Base-by-base conservation (phyloP, 2,888 invertebrate species). In the Agelastica alni region DNA sequence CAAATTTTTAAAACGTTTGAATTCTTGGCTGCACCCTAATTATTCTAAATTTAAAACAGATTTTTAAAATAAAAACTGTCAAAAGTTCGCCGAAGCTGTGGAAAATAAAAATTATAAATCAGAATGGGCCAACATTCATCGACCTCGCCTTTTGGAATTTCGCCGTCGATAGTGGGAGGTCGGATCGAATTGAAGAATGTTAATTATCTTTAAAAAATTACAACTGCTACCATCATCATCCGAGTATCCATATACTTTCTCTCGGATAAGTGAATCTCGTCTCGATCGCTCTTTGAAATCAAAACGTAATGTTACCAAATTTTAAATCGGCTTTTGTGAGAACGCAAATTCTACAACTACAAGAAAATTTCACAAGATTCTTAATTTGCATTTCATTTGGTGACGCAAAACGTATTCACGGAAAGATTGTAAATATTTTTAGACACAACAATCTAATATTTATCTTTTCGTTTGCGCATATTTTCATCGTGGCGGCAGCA, bases 401-500 rank as follows among this genome's bases (percentile, higher is more conserved):
- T 70, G 70, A 71, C 70, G 71, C 67, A 70, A 68, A 64, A 62
- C 60, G 66, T 65, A 63, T 72, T 71, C 71, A 69, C 65, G 66
- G 70, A 70, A 73, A 70, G 65, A 67, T 69, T 70, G 70, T 72
- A 73, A 74, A 74, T 73, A 74, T 73, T 72, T 74, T 72, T 72
- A 72, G 74, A 70, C 69, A 69, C 67, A 70, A 72, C 71, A 72
- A 71, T 70, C 70, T 68, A 73, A 71, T 73, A 74, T 71, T 72
- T 72, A 69, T 69, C 62, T 64, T 68, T 65, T 60, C 56, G 53
- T 58, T 61, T 77, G 77, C 76, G 79, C 81, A 79, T 81, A 79
- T 79, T 81, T 81, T 72, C 80, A 77, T 72, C 74, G 74, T 81
- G 85, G 81, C 79, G 78, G 85, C 85, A 81, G 80, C 81, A 81